These are phyloP conservation scores for Galbula dea DNA, from an alignment of 2,113 vertebrate genomes.

Conservation along the genomic window DNA sequence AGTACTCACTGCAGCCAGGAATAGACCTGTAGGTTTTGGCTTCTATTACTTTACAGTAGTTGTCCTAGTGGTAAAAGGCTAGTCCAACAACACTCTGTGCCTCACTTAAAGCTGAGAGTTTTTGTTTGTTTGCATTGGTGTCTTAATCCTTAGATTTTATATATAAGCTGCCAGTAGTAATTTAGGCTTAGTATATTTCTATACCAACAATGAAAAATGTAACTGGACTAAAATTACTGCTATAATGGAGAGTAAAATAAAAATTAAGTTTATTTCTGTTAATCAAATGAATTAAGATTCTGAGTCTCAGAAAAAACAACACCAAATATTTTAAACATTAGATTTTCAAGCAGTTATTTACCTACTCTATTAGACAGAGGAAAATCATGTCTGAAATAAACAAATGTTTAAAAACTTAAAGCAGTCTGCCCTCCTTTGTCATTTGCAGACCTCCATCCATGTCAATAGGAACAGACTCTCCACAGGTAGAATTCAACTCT, in stretches of 20 bases:
- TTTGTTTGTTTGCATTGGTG: neutral
- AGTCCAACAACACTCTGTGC: neutral
- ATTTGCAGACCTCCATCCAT: neutral
- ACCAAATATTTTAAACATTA: neutral
- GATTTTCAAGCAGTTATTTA: neutral
- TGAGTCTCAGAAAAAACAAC: neutral
- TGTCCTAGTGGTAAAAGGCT: neutral
- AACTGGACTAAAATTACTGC: neutral
- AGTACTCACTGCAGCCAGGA: neutral
- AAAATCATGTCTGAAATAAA: neutral
- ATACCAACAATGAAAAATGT: neutral
- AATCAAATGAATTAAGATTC: neutral
- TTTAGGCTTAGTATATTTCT: neutral
- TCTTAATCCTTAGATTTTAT: neutral
- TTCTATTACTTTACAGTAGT: neutral
- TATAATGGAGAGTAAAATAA: neutral
- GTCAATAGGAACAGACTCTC: neutral
- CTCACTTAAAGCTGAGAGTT: neutral
- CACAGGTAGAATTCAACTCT: accelerated
- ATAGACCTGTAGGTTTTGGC: neutral
- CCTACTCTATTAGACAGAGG: neutral
- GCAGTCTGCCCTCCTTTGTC: neutral
- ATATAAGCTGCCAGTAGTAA: neutral
- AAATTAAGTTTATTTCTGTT: neutral
- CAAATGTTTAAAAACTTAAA: neutral